Base-by-base conservation (phyloP, 2,888 invertebrate species). In the Acleris laterana region DNA sequence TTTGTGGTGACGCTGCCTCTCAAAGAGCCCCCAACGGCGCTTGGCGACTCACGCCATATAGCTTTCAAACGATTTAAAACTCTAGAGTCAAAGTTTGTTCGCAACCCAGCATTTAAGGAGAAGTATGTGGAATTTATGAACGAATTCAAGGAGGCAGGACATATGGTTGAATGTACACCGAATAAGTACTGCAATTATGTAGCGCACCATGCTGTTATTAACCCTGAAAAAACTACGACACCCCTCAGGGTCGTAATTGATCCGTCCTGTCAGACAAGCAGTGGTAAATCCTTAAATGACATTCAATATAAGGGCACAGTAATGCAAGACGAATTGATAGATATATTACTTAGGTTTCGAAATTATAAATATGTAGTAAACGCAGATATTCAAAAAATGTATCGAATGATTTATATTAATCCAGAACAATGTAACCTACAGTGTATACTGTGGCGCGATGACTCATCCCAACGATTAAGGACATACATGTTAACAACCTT, bases 21-120 rank as follows among this genome's bases (percentile, higher is more conserved):
- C 7, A 42, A 4, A 13, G 13, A 13, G 13, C 4, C 13, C 7
- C 13, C 3, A 4, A 16, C 42, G 3, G 11, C 2, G 2, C 16
- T n/a, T 4, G n/a, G n/a, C n/a, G 5, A 44, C 1, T 44, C n/a
- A 1, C 4, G n/a, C 0, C 0, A 16, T 0, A n/a, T n/a, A 1
- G 44, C 5, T 13, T 5, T 16, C 5, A 44, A n/a, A 16, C 13
- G n/a, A n/a, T n/a, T 44, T n/a, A 44, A n/a, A n/a, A 16, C 44
- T 0, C n/a, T 44, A 1, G n/a, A 44, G 1, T 16, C 44, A 3
- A 44, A 44, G 16, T n/a, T 44, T 16, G n/a, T 3, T n/a, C n/a
- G 44, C 4, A 16, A 44, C n/a, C n/a, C 44, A 1, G 5, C 16
- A 16, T 16, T 5, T 3, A 44, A 44, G n/a, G 3, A n/a, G 4